phyloP scores from a whole-genome alignment of 2,113 vertebrate genomes.

The Halcyon malimbica region DNA sequence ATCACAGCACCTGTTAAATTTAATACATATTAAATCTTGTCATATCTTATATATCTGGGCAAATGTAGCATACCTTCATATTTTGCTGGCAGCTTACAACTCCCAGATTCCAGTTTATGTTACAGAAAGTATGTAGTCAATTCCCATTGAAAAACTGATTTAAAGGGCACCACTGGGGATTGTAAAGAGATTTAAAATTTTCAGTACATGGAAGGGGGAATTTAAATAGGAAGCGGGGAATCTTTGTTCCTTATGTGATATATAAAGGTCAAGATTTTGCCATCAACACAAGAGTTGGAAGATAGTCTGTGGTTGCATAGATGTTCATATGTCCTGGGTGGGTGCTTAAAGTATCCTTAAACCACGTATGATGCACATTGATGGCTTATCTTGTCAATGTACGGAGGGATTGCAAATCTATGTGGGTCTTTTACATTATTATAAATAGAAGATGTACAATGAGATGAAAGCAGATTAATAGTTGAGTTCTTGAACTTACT shows the following conservation, averaged over 20 bases:
- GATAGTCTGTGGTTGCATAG: neutral
- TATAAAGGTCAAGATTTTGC: neutral
- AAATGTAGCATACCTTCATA: conserved; percentile 44
- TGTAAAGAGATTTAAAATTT: conserved; percentile 48
- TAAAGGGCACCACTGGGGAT: conserved; percentile 19
- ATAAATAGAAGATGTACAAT: neutral
- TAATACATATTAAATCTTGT: conserved; percentile 60
- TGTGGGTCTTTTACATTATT: neutral
- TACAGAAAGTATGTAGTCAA: conserved; percentile 48
- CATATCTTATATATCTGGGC: conserved; percentile 49
- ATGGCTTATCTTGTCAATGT: neutral
- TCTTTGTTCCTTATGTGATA: neutral
- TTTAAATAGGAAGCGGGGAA: conserved; percentile 26
- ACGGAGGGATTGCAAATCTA: neutral
- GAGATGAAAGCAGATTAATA: neutral
- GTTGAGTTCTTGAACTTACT: neutral
- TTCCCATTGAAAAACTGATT: conserved; percentile 45
- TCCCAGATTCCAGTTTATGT: conserved; percentile 61
- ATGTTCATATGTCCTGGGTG: neutral
- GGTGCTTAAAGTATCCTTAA: neutral
- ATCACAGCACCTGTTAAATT: conserved; percentile 60
- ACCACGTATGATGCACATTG: neutral
- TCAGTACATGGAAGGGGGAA: neutral
- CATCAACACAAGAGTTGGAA: neutral
- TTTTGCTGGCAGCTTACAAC: conserved; percentile 56